These are phyloP conservation scores for Acanthopagrus latus DNA, from an alignment of 2,797 vertebrate species.

Conservation along the genomic window DNA sequence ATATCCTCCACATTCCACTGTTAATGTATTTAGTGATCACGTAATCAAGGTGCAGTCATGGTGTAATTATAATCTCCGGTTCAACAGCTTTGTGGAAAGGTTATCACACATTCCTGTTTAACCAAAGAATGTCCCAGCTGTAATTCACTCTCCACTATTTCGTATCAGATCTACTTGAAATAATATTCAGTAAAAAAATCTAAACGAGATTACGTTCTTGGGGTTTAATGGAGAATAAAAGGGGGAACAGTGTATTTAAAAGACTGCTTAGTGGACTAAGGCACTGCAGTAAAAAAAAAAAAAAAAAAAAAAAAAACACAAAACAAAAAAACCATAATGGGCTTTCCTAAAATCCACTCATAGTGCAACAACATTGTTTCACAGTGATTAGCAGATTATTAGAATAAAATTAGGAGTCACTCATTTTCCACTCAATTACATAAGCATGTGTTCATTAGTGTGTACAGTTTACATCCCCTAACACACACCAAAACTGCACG, in stretches of 20 bases:
- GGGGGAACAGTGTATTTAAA: background rate
- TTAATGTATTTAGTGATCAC: background rate
- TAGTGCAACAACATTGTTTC: slow-evolving; percentile 18
- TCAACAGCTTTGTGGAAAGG: slow-evolving; percentile 11
- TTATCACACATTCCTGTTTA: background rate
- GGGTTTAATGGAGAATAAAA: background rate
- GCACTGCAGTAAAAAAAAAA: slow-evolving; percentile 3
- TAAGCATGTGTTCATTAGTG: background rate
- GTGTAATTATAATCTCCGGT: background rate
- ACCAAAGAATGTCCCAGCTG: background rate
- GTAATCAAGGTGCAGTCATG: background rate
- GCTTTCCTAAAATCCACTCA: slow-evolving; percentile 47
- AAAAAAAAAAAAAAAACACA: no score
- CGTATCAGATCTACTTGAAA: background rate
- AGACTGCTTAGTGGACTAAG: slow-evolving; percentile 1
- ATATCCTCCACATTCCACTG: background rate
- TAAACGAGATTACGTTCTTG: background rate
- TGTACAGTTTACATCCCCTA: background rate
- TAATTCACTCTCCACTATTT: background rate
- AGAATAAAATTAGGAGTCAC: slow-evolving; percentile 6
- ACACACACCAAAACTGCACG: background rate
- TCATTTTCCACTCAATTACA: slow-evolving; percentile 1
- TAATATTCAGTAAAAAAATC: background rate
- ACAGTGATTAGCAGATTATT: slow-evolving; percentile 29
- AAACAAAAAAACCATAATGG: slow-evolving; percentile 43